phyloP scores from a whole-genome alignment of 2,888 invertebrate genomes.

The Miltochrista miniata region DNA sequence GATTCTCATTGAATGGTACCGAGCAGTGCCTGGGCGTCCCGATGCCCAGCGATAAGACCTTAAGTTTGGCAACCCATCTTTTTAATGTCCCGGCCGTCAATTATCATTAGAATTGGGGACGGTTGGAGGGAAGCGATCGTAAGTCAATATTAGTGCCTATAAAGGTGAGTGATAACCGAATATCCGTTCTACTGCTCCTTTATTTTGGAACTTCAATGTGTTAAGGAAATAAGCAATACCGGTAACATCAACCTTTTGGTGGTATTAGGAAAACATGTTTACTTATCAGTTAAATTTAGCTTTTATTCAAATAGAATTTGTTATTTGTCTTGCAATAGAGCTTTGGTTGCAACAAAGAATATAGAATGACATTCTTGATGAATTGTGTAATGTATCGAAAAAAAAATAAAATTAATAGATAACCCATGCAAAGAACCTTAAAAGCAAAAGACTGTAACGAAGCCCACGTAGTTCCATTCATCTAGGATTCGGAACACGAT shows the following conservation, averaged over 20 bases:
- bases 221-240: constrained; percentile 55
- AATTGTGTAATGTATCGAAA: too few relatives aligned
- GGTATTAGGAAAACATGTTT: constrained; percentile 34
- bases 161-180: constrained; percentile 77
- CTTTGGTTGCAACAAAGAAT: background rate
- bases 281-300: constrained; percentile 1
- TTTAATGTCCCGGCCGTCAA: constrained; percentile 72
- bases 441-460: too few relatives aligned
- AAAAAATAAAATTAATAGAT: too few relatives aligned
- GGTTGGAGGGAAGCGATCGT: constrained; percentile 56
- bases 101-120: constrained; percentile 72
- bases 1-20: constrained; percentile 48
- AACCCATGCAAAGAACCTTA: too few relatives aligned
- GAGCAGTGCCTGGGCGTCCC: constrained; percentile 30
- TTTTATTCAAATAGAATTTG: background rate
- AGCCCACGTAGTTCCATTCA: too few relatives aligned
- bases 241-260: constrained; percentile 14
- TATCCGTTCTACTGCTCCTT: constrained; percentile 52
- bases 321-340: background rate
- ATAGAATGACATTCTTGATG: background rate
- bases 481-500: too few relatives aligned
- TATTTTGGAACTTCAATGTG: constrained; percentile 53
- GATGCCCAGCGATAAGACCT: constrained; percentile 53
- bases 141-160: constrained; percentile 78
- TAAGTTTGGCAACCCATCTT: constrained; percentile 72